Conservation (phyloP, 1,140 invertebrate genomes). For the Sarcophaga peregrina region DNA sequence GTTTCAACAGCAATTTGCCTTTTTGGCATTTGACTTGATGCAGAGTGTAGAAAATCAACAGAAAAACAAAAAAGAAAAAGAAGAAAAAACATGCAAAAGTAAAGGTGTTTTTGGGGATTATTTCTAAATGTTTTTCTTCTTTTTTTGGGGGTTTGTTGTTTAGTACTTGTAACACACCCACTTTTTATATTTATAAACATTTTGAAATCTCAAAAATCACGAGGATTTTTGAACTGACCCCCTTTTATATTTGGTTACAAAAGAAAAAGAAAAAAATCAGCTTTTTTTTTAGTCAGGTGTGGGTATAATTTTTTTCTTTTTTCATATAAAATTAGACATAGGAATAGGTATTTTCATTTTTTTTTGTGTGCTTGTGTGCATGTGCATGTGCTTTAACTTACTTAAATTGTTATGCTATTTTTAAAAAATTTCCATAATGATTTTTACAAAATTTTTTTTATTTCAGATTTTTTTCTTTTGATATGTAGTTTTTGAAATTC, state of each 20-base stretch:
- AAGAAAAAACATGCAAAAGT: too few species aligned
- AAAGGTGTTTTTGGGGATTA: too few species aligned
- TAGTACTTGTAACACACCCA: slow-evolving; percentile 14
- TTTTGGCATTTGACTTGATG: slow-evolving; percentile 14
- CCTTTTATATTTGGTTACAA: not conserved
- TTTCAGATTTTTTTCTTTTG: not conserved
- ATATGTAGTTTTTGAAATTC: slow-evolving; percentile 6
- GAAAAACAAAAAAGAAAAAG: too few species aligned
- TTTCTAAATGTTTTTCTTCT: not conserved
- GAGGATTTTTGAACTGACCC: slow-evolving; percentile 16
- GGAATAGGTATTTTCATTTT: too few species aligned
- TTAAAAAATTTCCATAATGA: not conserved
- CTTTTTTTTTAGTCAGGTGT: not conserved
- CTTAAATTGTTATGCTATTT: too few species aligned
- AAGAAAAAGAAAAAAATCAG: too few species aligned
- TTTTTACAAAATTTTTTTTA: not conserved
- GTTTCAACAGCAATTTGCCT: not conserved
- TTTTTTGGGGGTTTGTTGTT: not conserved
- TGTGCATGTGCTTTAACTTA: too few species aligned
- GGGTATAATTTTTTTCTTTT: too few species aligned
- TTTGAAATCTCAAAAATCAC: not conserved
- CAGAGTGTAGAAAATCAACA: too few species aligned
- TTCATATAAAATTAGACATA: too few species aligned
- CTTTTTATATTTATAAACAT: not conserved
- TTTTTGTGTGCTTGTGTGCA: too few species aligned